Percentiles rank a stretch among this genome's conserved stretches.
phyloP scores from a whole-genome alignment of 2,113 vertebrate genomes.

The Bubo blakistoni region DNA sequence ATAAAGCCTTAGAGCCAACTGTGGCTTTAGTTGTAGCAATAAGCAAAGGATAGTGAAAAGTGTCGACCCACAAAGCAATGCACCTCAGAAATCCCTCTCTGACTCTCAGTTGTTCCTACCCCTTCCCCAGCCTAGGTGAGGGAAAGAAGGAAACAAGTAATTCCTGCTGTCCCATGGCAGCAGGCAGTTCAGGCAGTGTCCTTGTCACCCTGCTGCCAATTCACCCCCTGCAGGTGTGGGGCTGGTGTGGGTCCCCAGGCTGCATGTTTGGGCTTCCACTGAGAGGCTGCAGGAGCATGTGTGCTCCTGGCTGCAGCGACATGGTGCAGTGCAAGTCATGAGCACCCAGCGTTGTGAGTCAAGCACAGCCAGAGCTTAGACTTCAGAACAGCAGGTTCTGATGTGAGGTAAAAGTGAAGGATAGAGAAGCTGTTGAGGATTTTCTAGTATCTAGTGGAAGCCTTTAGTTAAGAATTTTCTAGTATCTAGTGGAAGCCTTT shows the following conservation, averaged over 20 bases:
- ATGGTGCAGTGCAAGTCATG: rapidly evolving
- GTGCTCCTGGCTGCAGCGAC: rapidly evolving
- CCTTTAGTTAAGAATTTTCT: background rate
- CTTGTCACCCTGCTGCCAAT: background rate
- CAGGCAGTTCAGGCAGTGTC: background rate
- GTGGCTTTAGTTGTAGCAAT: background rate
- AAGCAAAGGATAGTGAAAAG: background rate
- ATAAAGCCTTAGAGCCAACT: background rate
- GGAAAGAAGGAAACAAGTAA: background rate
- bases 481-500: background rate
- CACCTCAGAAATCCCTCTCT: background rate
- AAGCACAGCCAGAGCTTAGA: background rate
- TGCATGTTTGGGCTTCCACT: background rate
- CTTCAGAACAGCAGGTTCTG: background rate
- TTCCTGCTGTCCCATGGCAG: background rate
- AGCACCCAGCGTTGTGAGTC: background rate
- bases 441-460: background rate
- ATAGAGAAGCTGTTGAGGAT: background rate
- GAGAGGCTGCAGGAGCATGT: background rate
- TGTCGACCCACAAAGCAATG: background rate
- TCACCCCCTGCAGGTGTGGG: background rate
- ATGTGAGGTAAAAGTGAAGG: background rate
- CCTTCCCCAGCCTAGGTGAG: background rate
- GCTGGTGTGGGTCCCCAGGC: background rate
- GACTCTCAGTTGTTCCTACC: background rate